A percentile compares a stretch with the other conserved stretches of the same genome.
phyloP scores from a whole-genome alignment of 2,797 vertebrate species.

The Otus scops region DNA sequence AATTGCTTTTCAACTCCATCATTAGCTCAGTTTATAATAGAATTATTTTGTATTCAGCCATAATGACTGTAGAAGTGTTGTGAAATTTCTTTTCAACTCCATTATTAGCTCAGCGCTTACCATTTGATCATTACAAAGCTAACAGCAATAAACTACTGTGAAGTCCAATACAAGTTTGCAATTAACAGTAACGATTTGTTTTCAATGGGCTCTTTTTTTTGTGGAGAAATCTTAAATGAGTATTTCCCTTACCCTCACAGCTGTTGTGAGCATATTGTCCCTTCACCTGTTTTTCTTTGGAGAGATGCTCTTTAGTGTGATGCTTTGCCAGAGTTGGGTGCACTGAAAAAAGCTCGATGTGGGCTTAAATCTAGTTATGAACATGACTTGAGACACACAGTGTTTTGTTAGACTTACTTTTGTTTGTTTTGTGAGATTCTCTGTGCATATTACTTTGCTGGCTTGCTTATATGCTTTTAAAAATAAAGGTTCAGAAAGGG shows the following conservation, averaged over 20 bases:
- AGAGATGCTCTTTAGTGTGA: accelerated
- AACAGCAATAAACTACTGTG: neutral
- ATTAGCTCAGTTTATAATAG: neutral
- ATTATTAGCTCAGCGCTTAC: neutral
- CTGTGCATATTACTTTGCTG: neutral
- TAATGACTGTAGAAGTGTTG: neutral
- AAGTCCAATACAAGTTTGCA: neutral
- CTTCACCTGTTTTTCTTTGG: accelerated
- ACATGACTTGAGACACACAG: neutral
- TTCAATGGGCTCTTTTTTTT: neutral
- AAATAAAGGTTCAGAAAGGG: neutral
- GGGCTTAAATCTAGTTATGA: neutral
- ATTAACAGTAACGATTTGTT: neutral
- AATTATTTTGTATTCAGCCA: neutral
- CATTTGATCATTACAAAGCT: neutral
- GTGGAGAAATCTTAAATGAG: neutral
- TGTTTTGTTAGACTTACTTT: neutral
- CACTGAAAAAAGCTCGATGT: neutral
- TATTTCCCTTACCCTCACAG: neutral
- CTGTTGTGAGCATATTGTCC: neutral
- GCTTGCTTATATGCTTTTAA: neutral
- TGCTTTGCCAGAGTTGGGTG: neutral
- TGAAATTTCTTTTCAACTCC: neutral
- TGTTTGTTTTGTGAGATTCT: neutral
- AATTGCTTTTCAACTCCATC: neutral